Percentiles rank a stretch among this genome's conserved stretches.
These are phyloP conservation scores for Isoperla grammatica DNA, from an alignment of 2,888 invertebrate species.

Conservation along the genomic window DNA sequence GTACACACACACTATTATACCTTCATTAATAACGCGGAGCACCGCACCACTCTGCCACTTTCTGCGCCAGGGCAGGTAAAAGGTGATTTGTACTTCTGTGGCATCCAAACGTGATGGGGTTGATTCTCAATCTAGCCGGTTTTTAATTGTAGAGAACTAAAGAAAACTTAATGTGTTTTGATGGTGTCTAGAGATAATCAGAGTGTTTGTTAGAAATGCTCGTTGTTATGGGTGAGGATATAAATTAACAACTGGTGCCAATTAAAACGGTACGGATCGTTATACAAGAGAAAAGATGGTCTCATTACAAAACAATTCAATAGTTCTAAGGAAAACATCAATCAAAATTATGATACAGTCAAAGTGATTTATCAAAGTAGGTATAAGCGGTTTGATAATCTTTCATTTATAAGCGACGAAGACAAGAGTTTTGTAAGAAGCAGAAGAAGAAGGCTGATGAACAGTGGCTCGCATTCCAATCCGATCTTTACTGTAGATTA, in stretches of 20 bases:
- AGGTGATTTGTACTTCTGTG: constrained; percentile 11
- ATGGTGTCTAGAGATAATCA: background rate
- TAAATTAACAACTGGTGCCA: background rate
- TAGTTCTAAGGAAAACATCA: background rate
- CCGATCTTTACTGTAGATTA: too few relatives aligned
- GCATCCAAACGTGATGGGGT: constrained; percentile 6
- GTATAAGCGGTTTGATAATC: too few relatives aligned
- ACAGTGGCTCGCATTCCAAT: too few relatives aligned
- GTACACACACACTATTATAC: constrained; percentile 1
- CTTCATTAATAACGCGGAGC: constrained; percentile 17
- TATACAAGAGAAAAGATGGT: background rate
- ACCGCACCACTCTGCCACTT: background rate
- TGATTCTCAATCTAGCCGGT: background rate
- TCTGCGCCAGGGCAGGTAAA: constrained; percentile 6
- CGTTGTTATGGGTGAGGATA: background rate
- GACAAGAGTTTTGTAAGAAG: too few relatives aligned
- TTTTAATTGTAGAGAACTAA: background rate
- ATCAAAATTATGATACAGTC: too few relatives aligned
- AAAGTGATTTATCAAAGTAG: too few relatives aligned
- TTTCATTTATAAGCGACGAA: too few relatives aligned
- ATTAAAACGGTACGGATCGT: background rate
- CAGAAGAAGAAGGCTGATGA: too few relatives aligned
- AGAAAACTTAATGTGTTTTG: background rate
- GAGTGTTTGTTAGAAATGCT: background rate
- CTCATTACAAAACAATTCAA: background rate